Conservation (phyloP, 2,113 vertebrate species). For the rabbit (Oryctolagus cuniculus) region mOryCun1.1 NC_091432.1:218653001-218653500, state of each 20-base stretch:
- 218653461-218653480: not conserved
- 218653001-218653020: not conserved
- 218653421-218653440: not conserved
- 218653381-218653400: not conserved
- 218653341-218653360: not conserved
- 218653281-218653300: constrained; percentile 16
- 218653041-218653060: not conserved
- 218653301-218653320: constrained; percentile 7
- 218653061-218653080: not conserved
- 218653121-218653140: constrained; percentile 10
- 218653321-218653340: not conserved
- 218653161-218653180: not conserved
- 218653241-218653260: not conserved
- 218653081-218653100: constrained; percentile 12
- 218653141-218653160: not conserved
- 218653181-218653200: not conserved
- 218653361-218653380: not conserved
- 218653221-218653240: not conserved
- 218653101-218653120: not conserved
- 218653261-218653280: not conserved
- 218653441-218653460: not conserved
- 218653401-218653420: not conserved
- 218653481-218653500: not conserved
- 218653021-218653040: not conserved
- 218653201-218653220: not conserved